Percentiles rank a stretch among this genome's conserved stretches.
Conservation (phyloP, 2,797 vertebrate genomes). For the Argentina silus region DNA sequence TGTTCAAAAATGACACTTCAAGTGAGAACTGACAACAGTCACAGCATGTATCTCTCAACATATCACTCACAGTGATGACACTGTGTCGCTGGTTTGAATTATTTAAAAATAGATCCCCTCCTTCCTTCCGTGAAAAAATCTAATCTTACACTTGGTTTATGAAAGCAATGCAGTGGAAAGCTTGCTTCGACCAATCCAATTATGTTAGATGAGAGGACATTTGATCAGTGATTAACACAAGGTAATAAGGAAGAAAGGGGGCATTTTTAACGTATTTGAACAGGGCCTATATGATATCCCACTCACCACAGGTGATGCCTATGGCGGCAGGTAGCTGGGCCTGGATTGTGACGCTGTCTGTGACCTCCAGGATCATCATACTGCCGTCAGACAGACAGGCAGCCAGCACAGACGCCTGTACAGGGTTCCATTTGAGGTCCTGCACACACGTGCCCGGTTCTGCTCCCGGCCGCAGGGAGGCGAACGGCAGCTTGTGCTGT, state of each 20-base stretch:
- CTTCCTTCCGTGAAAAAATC: too few relatives aligned
- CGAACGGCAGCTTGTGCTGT: slow-evolving; percentile 86
- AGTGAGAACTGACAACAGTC: neutral
- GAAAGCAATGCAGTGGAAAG: too few relatives aligned
- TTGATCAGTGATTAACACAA: too few relatives aligned
- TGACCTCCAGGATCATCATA: slow-evolving; percentile 88
- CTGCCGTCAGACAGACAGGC: slow-evolving; percentile 89
- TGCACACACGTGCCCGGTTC: slow-evolving; percentile 73
- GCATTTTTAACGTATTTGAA: too few relatives aligned
- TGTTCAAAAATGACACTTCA: neutral
- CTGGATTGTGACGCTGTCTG: slow-evolving; percentile 76
- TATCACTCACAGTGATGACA: slow-evolving; percentile 76
- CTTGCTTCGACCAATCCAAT: too few relatives aligned
- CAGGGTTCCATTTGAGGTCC: slow-evolving; percentile 96
- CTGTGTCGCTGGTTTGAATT: slow-evolving; percentile 22
- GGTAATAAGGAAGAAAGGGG: too few relatives aligned
- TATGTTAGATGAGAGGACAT: too few relatives aligned
- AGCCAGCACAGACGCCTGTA: slow-evolving; percentile 79
- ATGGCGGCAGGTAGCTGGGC: slow-evolving; percentile 79
- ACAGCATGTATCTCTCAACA: slow-evolving; percentile 36
- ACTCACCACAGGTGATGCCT: slow-evolving; percentile 89
- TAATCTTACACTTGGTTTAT: too few relatives aligned
- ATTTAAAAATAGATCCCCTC: too few relatives aligned
- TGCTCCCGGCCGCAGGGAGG: slow-evolving; percentile 78
- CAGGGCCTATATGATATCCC: too few relatives aligned